Base-by-base conservation (phyloP, 2,888 invertebrate species). In the Tetranychus piercei region DNA sequence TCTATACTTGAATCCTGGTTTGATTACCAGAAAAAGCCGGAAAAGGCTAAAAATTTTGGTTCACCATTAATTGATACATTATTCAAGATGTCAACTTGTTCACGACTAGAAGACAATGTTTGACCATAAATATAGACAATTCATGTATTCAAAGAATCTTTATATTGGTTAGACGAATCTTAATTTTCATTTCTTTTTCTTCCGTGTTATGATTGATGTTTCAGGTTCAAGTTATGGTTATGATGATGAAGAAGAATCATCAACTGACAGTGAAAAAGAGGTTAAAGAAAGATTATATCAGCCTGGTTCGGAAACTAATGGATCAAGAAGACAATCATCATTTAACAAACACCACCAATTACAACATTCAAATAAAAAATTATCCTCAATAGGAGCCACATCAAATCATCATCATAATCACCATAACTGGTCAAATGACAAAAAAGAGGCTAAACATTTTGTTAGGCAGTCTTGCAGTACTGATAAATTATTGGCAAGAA, bases 261-360 rank as follows among this genome's bases (percentile, higher is more conserved):
- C 69, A 23, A 18, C 69, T 69, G 69, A 69, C n/a, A 69, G 69
- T n/a, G 69, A 69, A 69, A 23, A 69, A 9, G 69, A 69, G n/a
- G 69, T 69, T 69, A 9, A 18, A 18, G 20, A 20, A n/a, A 9
- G 69, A 69, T 69, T 69, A 23, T 22, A 69, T 69, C 69, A 55
- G 15, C 55, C 55, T 15, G 55, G 55, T 6, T 55, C 7, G 11
- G 55, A 55, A 15, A 15, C 55, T 3, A 55, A 55, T 15, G 55
- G 55, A 55, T 15, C 55, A 55, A 55, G 55, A 55, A 55, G 55
- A 55, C 55, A 55, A 55, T 55, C 55, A 55, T 55, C 55, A 55
- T 15, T 55, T 55, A 55, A 55, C 7, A 55, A 55, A 15, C 9
- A 55, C 2, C 55, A 55, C 15, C 55, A 15, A 34, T 34, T 34